These are phyloP conservation scores for Popillia japonica DNA, from an alignment of 1,140 invertebrate genomes.

Conservation along the genomic window DNA sequence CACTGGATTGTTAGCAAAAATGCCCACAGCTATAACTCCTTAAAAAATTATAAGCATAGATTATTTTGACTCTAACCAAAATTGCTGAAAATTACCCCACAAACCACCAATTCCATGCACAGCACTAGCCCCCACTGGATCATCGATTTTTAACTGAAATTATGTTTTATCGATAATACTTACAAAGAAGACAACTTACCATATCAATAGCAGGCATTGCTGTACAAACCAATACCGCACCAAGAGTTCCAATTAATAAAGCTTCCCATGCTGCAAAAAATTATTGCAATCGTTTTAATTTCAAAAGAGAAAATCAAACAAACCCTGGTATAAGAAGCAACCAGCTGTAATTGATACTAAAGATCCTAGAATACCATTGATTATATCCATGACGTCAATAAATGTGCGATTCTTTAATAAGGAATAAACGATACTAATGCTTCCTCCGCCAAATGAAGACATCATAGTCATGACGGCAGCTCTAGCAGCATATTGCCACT, in stretches of 20 bases:
- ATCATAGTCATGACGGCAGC: constrained; percentile 91
- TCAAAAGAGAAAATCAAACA: neutral
- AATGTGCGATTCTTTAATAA: constrained; percentile 74
- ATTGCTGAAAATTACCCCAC: constrained; percentile 63
- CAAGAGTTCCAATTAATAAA: constrained; percentile 81
- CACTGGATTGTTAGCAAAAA: constrained; percentile 88
- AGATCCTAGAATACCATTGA: constrained; percentile 88
- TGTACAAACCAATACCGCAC: constrained; percentile 75
- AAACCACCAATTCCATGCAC: constrained; percentile 84
- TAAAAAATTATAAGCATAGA: constrained; percentile 54
- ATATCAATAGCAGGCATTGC: constrained; percentile 78
- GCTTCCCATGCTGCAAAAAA: constrained; percentile 79
- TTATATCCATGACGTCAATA: constrained; percentile 83
- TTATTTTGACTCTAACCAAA: constrained; percentile 33
- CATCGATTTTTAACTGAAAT: constrained; percentile 76
- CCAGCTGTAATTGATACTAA: constrained; percentile 91
- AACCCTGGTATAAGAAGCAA: constrained; percentile 80
- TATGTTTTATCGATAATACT: neutral
- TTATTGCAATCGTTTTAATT: neutral
- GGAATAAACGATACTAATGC: constrained; percentile 75
- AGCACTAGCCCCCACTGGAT: constrained; percentile 89
- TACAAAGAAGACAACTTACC: constrained; percentile 43
- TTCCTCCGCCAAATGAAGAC: constrained; percentile 87
- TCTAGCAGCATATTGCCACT: constrained; percentile 88
- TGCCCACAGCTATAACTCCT: constrained; percentile 87